Percentiles rank a stretch among this genome's conserved stretches.
Evolutionary conservation across 2,113 vertebrate species (phyloP).

Genomic region (Chinchilla lanigera): DNA sequence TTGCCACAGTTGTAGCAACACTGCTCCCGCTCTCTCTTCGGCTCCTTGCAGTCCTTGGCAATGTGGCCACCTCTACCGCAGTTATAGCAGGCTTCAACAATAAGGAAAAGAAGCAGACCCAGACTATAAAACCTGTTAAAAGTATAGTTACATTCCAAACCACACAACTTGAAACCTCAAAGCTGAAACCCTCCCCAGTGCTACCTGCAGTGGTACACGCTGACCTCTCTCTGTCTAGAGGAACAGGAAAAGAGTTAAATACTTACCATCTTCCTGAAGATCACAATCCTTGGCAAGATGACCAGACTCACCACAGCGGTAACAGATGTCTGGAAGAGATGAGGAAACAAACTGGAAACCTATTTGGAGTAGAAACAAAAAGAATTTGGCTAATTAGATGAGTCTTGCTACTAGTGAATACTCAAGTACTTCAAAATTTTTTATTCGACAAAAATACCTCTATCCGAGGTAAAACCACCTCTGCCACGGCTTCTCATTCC

Average conservation of each 20-base stretch:
- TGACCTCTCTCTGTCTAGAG: neutral
- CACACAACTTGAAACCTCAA: neutral
- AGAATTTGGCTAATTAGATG: conserved; percentile 57
- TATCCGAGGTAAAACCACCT: conserved; percentile 87
- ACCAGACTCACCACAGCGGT: conserved; percentile 98
- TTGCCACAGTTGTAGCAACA: conserved; percentile 99
- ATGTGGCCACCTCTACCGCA: conserved; percentile 98
- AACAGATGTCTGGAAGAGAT: conserved; percentile 93
- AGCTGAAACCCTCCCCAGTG: neutral
- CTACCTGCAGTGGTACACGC: neutral
- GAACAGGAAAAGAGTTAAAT: conserved; percentile 76
- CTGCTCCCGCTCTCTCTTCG: conserved; percentile 97
- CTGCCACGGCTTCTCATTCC: conserved; percentile 94
- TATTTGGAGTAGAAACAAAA: conserved; percentile 78
- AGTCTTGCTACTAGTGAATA: conserved; percentile 26
- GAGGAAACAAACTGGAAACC: conserved; percentile 92
- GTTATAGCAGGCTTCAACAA: conserved; percentile 98
- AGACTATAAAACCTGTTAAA: conserved; percentile 86
- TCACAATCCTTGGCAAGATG: conserved; percentile 99
- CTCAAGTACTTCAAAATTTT: conserved; percentile 52
- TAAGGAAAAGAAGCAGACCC: conserved; percentile 86
- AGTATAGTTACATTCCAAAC: fast-evolving
- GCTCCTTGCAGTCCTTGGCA: conserved; percentile 99
- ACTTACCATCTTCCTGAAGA: conserved; percentile 98
- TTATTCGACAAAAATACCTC: conserved; percentile 84